Percentiles rank a stretch among this genome's conserved stretches.
Conservation (phyloP, 2,888 invertebrate genomes). For the Sinohyriopsis cumingii region DNA sequence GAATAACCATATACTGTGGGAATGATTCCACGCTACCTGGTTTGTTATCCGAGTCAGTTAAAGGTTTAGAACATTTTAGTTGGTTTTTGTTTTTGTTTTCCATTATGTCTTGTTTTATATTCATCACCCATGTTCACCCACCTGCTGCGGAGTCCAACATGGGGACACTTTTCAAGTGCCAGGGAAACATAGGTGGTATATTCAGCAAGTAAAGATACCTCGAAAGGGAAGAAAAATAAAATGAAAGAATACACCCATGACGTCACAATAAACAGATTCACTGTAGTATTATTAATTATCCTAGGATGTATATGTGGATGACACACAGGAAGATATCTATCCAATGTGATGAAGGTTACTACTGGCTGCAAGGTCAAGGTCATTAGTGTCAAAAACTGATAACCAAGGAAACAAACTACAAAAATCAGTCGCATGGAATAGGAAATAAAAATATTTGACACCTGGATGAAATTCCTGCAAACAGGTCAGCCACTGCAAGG, state of each 20-base stretch:
- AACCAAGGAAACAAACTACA: constrained; percentile 28
- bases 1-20: no score
- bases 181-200: no score
- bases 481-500: constrained; percentile 35
- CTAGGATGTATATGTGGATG: constrained; percentile 21
- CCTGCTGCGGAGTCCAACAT: no score
- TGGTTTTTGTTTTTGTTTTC: no score
- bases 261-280: constrained; percentile 14
- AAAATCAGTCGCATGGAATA: constrained; percentile 18
- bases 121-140: no score
- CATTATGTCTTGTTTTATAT: no score
- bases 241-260: constrained; percentile 27
- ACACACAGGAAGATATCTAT: constrained; percentile 37
- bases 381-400: constrained; percentile 28
- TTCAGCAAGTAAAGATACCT: no score
- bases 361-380: constrained; percentile 35
- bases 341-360: constrained; percentile 38
- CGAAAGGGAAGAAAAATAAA: constrained; percentile 17
- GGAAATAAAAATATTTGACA: constrained; percentile 26
- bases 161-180: no score
- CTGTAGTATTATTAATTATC: constrained; percentile 19
- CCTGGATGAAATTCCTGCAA: constrained; percentile 25
- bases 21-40: no score
- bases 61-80: no score
- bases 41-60: no score